phyloP scores from a whole-genome alignment of 2,113 vertebrate species.

The Eidolon helvum region DNA sequence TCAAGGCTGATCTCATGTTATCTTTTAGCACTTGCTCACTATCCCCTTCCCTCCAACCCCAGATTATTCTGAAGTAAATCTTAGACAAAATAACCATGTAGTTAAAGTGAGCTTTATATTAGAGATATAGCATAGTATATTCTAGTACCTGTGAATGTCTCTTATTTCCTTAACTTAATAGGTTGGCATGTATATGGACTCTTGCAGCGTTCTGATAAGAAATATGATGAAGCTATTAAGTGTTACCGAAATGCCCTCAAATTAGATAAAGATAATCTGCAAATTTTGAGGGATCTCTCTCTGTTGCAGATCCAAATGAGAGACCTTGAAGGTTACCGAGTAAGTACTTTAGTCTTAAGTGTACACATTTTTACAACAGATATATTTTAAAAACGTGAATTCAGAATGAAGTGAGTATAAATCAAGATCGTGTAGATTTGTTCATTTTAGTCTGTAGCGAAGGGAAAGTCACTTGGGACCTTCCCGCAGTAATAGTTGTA shows the following conservation, averaged over 20 bases:
- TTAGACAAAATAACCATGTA: neutral
- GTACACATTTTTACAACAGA: neutral
- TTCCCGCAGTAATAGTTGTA: neutral
- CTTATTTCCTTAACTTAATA: constrained; percentile 82
- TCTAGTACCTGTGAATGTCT: constrained; percentile 42
- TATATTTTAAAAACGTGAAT: neutral
- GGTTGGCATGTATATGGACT: constrained; percentile 89
- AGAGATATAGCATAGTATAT: neutral
- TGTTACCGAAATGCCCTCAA: constrained; percentile 89
- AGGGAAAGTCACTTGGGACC: neutral
- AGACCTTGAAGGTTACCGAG: constrained; percentile 87
- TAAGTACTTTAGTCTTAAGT: constrained; percentile 77
- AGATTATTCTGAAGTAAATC: constrained; percentile 47
- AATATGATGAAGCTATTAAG: constrained; percentile 88
- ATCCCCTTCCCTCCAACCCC: neutral
- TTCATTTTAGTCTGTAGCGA: neutral
- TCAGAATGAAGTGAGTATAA: constrained; percentile 1
- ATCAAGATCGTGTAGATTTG: neutral
- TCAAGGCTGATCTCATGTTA: neutral
- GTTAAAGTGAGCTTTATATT: neutral
- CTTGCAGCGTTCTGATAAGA: constrained; percentile 87
- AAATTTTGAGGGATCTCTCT: constrained; percentile 87
- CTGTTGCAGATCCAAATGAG: constrained; percentile 88
- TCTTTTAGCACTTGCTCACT: neutral
- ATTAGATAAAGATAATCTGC: constrained; percentile 87